A percentile compares a stretch with the other conserved stretches of the same genome.
Conservation (phyloP, 2,888 invertebrate species). For the Meiosimyza decipiens region DNA sequence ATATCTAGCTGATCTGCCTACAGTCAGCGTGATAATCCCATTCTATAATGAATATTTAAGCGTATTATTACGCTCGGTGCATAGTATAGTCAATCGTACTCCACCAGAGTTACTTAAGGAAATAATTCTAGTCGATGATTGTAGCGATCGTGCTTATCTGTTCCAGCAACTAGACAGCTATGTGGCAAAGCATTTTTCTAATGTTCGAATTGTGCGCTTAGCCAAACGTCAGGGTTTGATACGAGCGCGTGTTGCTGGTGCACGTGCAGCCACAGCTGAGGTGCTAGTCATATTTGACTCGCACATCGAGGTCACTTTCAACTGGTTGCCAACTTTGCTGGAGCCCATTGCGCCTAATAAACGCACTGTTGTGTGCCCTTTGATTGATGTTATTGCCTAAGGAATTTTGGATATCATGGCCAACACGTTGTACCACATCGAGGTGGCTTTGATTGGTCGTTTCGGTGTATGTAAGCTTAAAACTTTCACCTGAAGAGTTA, state of each 20-base stretch:
- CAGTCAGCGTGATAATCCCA: conserved; percentile 89
- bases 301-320: conserved; percentile 90
- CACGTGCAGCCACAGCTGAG: conserved; percentile 80
- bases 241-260: conserved; percentile 87
- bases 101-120: conserved; percentile 86
- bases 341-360: conserved; percentile 90
- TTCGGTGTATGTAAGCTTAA: conserved; percentile 95
- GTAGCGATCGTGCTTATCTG: conserved; percentile 81
- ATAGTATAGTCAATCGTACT: conserved; percentile 86
- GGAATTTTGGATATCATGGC: conserved; percentile 91
- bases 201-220: conserved; percentile 79
- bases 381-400: conserved; percentile 94
- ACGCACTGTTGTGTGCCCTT: conserved; percentile 92
- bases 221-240: conserved; percentile 84
- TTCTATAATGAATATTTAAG: conserved; percentile 95
- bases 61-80: conserved; percentile 82
- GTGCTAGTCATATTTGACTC: conserved; percentile 91
- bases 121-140: conserved; percentile 91
- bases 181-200: conserved; percentile 74
- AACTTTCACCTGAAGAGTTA: conserved; percentile 69
- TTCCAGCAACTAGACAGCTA: conserved; percentile 81
- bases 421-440: conserved; percentile 92
- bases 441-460: conserved; percentile 97
- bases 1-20: conserved; percentile 69
- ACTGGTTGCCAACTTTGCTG: conserved; percentile 92